A percentile compares a stretch with the other conserved stretches of the same genome.
phyloP scores from a whole-genome alignment of 1,140 invertebrate species.

The Mizuhopecten yessoensis region DNA sequence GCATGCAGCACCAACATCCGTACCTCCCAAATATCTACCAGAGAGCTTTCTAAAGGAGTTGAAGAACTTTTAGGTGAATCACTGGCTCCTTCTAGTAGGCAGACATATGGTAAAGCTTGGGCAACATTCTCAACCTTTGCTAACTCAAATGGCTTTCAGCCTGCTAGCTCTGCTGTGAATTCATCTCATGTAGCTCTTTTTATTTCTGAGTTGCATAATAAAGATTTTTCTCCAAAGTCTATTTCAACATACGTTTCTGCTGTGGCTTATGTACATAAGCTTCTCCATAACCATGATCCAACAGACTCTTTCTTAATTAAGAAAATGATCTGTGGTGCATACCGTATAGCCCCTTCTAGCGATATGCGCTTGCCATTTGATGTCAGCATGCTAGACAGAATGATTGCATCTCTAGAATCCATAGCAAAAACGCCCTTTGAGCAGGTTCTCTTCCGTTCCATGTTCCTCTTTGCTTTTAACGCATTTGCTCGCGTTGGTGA shows the following conservation, averaged over 20 bases:
- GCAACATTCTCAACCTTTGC: neutral
- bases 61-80: neutral
- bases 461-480: slow-evolving; percentile 51
- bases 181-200: neutral
- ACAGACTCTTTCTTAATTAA: slow-evolving; percentile 41
- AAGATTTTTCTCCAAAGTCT: neutral
- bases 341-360: neutral
- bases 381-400: neutral
- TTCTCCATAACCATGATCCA: slow-evolving; percentile 9
- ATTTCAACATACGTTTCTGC: slow-evolving; percentile 41
- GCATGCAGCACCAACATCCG: neutral
- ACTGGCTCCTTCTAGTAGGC: neutral
- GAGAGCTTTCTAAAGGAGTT: neutral
- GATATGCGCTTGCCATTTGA: slow-evolving; percentile 20
- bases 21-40: neutral
- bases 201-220: neutral
- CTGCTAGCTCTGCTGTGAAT: neutral
- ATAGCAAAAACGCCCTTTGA: neutral
- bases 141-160: neutral
- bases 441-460: neutral
- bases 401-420: neutral
- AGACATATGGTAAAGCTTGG: neutral
- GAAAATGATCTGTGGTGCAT: neutral
- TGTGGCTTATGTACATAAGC: neutral
- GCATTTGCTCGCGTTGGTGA: slow-evolving; percentile 44